phyloP scores from a whole-genome alignment of 2,797 vertebrate genomes.

The Taeniopygia guttata region DNA sequence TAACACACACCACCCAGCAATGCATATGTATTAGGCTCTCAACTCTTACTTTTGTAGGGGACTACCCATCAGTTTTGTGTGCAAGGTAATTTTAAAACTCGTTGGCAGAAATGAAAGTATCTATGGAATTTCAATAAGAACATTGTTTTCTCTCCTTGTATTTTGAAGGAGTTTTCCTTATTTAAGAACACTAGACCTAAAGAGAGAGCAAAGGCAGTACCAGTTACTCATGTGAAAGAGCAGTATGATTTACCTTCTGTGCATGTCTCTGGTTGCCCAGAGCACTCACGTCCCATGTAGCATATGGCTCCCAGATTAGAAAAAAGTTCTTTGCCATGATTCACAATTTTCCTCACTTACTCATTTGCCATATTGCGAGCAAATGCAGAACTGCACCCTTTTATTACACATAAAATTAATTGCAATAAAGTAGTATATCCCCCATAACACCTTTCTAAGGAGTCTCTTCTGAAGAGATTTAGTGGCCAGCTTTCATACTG shows the following conservation, averaged over 20 bases:
- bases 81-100: background rate
- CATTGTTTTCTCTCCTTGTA: background rate
- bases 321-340: background rate
- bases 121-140: background rate
- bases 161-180: background rate
- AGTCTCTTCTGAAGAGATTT: background rate
- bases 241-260: background rate
- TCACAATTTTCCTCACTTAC: background rate
- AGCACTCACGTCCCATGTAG: background rate
- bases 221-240: background rate
- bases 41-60: background rate
- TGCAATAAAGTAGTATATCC: background rate
- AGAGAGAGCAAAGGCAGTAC: background rate
- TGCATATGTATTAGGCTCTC: background rate
- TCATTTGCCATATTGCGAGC: background rate
- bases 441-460: background rate
- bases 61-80: background rate
- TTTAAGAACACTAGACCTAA: background rate
- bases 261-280: background rate
- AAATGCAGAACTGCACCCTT: background rate
- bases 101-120: background rate
- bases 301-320: conserved; percentile 16
- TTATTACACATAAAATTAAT: background rate
- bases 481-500: background rate
- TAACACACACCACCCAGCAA: background rate